Base-by-base conservation (phyloP, 2,113 vertebrate species). In the Anhinga rufa region DNA sequence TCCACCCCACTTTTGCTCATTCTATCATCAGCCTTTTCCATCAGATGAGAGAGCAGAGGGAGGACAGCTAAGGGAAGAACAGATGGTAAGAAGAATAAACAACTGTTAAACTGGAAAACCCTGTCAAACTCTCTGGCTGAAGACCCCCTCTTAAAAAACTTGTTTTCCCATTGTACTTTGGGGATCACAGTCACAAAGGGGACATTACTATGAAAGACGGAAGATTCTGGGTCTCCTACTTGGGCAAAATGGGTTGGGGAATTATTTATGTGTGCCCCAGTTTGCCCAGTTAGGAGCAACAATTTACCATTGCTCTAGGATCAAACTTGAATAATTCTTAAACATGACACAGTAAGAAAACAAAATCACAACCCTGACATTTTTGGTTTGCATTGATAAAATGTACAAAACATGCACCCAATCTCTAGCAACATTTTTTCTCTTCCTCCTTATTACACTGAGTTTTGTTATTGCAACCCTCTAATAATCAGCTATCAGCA, bases 281-380 rank as follows among this genome's bases (percentile, higher is more conserved):
- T 60, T 69, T 92, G 64, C 21, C 38, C 49, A 68, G 14, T 4
- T 57, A 75, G 49, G 7, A 54, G 13, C 6, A 81, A 66, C 42
- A 82, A 52, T 71, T 97, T 94, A 49, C 32, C 46, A 75, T 31
- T 38, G 36, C n/a, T 91, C 17, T 18, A 58, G 29, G 32, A 61
- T 75, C 86, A 88, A 80, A 93, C 49, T 48, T 84, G 57, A 92
- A 78, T 17, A 15, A 62, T 75, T 92, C 90, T 97, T 82, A 90
- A 92, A 72, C 66, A 52, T 17, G 51, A 31, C 40, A 20, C n/a
- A 77, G 66, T 66, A 69, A 68, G 74, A 90, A 95, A 95, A 88
- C 5, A 32, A 40, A 82, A 65, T 74, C 12, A 40, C 36, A 46
- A 28, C 49, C 60, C 28, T 86, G 17, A 61, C 12, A n/a, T 58